Conservation (phyloP, 2,888 invertebrate genomes). For the Athrips mouffetella region DNA sequence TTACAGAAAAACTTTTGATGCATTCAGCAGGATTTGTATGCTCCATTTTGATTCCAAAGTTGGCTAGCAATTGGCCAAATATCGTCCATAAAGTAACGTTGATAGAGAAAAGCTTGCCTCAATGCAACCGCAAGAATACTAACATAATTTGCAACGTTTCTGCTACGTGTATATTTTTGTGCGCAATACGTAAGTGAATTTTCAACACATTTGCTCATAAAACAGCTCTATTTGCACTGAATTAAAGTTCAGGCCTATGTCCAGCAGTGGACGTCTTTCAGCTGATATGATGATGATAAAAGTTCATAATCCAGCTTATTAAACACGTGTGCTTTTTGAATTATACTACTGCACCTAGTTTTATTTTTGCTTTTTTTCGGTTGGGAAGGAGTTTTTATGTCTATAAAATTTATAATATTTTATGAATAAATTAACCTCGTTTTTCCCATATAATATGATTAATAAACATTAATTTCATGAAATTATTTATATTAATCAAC, state of each 20-base stretch:
- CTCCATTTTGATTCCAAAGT: neutral
- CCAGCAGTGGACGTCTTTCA: too few species aligned
- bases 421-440: too few species aligned
- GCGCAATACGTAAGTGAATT: neutral
- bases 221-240: neutral
- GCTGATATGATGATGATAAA: too few species aligned
- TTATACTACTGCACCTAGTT: too few species aligned
- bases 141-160: neutral
- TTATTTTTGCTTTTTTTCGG: too few species aligned
- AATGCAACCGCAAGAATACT: constrained; percentile 3
- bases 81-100: neutral
- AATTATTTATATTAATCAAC: too few species aligned
- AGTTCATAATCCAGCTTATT: too few species aligned
- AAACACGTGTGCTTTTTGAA: too few species aligned
- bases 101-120: constrained; percentile 1
- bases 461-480: too few species aligned
- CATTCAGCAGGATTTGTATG: neutral
- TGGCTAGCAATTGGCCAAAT: neutral
- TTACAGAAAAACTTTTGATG: constrained; percentile 2
- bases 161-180: neutral
- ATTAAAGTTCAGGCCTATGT: neutral
- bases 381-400: too few species aligned
- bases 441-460: neutral
- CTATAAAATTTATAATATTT: too few species aligned
- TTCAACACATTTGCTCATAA: too few species aligned